phyloP scores from a whole-genome alignment of 2,888 invertebrate genomes.

The Zhuqinia jingwanae region DNA sequence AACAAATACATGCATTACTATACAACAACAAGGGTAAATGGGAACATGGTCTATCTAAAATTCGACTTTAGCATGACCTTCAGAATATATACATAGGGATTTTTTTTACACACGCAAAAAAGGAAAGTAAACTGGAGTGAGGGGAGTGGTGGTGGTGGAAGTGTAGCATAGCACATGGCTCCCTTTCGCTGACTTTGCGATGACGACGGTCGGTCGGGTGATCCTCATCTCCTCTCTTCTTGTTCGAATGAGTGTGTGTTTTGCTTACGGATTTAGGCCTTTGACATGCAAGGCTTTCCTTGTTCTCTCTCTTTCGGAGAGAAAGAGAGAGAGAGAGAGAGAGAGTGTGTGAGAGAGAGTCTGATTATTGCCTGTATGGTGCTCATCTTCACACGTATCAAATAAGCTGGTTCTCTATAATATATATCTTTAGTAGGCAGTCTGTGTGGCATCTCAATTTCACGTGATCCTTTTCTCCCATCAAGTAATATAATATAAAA shows the following conservation, averaged over 20 bases:
- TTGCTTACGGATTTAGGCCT: not conserved
- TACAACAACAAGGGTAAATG: not conserved
- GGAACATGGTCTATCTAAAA: slow-evolving; percentile 30
- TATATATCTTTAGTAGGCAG: not conserved
- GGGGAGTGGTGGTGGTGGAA: not conserved
- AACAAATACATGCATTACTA: too few relatives aligned
- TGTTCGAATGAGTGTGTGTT: too few relatives aligned
- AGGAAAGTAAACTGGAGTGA: slow-evolving; percentile 7
- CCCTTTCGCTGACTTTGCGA: slow-evolving; percentile 1
- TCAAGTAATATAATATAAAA: too few relatives aligned
- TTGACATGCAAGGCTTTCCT: not conserved
- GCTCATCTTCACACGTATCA: not conserved
- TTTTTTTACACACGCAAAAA: slow-evolving; percentile 34
- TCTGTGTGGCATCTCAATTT: not conserved
- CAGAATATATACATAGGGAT: slow-evolving; percentile 56
- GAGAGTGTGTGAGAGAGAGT: too few relatives aligned
- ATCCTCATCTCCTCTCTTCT: not conserved
- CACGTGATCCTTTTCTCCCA: not conserved
- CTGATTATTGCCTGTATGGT: not conserved
- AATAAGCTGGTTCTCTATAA: not conserved
- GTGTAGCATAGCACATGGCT: slow-evolving; percentile 25
- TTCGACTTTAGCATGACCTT: slow-evolving; percentile 59
- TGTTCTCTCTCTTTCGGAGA: not conserved
- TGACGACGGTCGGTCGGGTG: slow-evolving; percentile 9
- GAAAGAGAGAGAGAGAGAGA: too few relatives aligned